These are phyloP conservation scores for Acanthisitta chloris DNA, from an alignment of 2,113 vertebrate genomes.

Conservation along the genomic window DNA sequence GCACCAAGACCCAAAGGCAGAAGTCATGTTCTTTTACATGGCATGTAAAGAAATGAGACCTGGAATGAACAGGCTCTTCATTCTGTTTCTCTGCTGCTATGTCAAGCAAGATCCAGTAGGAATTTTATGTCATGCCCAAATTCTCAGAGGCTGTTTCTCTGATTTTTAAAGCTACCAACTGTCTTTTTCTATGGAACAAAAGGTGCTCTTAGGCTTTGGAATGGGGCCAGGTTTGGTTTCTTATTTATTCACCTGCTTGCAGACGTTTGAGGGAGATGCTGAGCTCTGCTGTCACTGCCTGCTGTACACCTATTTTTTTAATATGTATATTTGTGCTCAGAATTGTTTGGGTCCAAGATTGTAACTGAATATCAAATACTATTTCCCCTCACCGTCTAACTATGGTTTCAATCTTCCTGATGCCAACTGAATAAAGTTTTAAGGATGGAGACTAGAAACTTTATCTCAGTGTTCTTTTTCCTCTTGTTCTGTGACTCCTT, in stretches of 20 bases:
- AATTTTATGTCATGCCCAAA: background rate
- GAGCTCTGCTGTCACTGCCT: background rate
- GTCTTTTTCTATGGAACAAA: background rate
- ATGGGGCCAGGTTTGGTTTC: background rate
- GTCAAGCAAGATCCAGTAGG: background rate
- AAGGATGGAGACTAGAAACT: background rate
- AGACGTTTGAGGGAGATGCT: background rate
- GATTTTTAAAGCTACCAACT: background rate
- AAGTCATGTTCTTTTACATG: background rate
- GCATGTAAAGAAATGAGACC: background rate
- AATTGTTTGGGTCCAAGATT: background rate
- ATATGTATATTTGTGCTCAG: background rate
- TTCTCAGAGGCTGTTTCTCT: background rate
- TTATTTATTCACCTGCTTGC: background rate
- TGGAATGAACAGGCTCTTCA: background rate
- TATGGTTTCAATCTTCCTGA: background rate
- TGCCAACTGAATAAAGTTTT: background rate
- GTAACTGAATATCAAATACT: background rate
- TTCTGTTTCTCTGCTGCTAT: background rate
- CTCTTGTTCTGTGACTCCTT: background rate
- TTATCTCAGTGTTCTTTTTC: conserved; percentile 6
- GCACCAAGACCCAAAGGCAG: background rate
- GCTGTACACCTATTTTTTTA: background rate
- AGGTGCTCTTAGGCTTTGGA: background rate
- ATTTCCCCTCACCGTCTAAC: background rate